Conservation (phyloP, 1,140 invertebrate species). For the Platorchestia sp. region DNA sequence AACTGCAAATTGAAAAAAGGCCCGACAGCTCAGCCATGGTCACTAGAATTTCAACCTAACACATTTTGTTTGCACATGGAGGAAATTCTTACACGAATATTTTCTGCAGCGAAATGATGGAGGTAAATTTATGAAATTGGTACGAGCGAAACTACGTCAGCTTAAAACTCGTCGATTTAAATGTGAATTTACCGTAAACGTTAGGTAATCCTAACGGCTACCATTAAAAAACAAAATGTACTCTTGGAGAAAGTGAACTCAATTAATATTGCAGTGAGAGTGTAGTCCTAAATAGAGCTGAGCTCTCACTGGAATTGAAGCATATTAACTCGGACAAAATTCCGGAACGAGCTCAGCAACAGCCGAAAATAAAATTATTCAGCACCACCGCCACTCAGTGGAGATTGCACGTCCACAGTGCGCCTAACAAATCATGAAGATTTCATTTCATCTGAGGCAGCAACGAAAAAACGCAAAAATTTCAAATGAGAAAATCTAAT, state of each 20-base stretch:
- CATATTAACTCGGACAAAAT: background rate
- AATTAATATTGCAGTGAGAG: background rate
- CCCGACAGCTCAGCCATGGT: background rate
- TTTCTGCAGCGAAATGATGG: background rate
- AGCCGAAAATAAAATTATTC: background rate
- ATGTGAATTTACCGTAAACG: background rate
- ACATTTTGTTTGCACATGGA: no score
- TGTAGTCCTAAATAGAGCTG: background rate
- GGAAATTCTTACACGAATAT: background rate
- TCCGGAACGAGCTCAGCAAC: background rate
- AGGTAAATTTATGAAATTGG: background rate
- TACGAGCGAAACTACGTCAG: background rate
- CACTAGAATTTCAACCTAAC: background rate
- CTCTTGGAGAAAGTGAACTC: background rate
- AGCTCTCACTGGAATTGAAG: background rate
- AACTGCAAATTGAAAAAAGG: background rate
- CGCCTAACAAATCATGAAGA: background rate
- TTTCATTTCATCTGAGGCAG: background rate
- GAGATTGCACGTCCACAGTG: background rate
- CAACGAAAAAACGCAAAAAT: background rate
- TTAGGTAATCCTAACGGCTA: background rate
- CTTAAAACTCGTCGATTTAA: background rate
- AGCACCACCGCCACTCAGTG: background rate
- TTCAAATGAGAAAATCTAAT: background rate
- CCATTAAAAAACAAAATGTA: background rate